A percentile compares a stretch with the other conserved stretches of the same genome.
Evolutionary conservation across 2,888 invertebrate species (phyloP).

Genomic region (Yponomeuta malinellus): DNA sequence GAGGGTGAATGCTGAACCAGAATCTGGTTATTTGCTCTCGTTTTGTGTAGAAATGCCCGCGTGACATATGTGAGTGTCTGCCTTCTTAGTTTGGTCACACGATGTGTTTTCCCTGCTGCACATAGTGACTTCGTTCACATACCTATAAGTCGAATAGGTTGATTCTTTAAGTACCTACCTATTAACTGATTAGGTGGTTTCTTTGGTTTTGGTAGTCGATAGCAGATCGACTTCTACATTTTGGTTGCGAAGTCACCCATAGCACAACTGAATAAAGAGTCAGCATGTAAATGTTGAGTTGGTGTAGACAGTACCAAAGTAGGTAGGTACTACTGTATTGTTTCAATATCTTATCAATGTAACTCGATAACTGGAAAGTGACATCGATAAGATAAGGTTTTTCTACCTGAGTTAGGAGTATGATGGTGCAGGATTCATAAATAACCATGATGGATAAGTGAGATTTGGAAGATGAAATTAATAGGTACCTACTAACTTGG

Average conservation of each 20-base stretch:
- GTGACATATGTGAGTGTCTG: background rate
- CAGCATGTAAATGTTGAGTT: too few species aligned
- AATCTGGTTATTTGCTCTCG: conserved; percentile 1
- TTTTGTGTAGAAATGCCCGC: background rate
- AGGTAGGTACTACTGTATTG: background rate
- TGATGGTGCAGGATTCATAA: background rate
- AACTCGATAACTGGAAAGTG: background rate
- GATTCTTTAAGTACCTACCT: background rate
- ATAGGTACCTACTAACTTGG: too few species aligned
- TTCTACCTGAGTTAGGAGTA: background rate
- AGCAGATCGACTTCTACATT: too few species aligned
- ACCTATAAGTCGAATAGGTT: background rate
- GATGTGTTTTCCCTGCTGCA: background rate
- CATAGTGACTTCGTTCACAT: background rate
- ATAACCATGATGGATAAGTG: background rate
- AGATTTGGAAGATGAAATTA: background rate
- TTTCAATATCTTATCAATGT: background rate
- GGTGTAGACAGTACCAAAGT: background rate
- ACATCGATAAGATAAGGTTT: background rate
- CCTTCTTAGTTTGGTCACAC: background rate
- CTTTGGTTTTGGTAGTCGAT: too few species aligned
- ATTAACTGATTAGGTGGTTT: too few species aligned
- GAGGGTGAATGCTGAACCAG: conserved; percentile 1
- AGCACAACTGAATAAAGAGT: too few species aligned
- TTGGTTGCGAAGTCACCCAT: too few species aligned